A percentile compares a stretch with the other conserved stretches of the same genome.
Evolutionary conservation across 1,140 invertebrate genomes (phyloP).

Genomic region (Choristoneura fumiferana): DNA sequence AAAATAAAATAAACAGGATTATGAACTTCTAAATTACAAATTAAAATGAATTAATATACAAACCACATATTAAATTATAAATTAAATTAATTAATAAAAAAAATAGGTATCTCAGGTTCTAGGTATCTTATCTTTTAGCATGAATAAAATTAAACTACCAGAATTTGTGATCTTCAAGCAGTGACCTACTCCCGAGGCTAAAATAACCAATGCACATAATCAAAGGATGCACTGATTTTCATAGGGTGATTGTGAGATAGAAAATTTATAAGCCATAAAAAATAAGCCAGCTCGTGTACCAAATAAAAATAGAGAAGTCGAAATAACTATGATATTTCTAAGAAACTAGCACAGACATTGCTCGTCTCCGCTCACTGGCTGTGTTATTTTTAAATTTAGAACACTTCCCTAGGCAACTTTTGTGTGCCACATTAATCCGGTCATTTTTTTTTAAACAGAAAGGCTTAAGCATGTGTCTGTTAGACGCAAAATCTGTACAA

Average conservation of each 20-base stretch:
- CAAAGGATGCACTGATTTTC: neutral
- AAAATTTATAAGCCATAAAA: constrained; percentile 16
- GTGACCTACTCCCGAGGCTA: neutral
- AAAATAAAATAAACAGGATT: too few species aligned
- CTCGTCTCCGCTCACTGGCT: constrained; percentile 39
- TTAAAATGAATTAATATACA: too few species aligned
- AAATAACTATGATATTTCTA: constrained; percentile 51
- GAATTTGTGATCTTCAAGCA: neutral
- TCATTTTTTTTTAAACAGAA: constrained; percentile 8
- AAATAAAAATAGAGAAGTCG: constrained; percentile 53
- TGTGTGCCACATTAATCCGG: constrained; percentile 22
- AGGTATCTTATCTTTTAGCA: too few species aligned
- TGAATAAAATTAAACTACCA: too few species aligned
- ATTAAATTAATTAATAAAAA: too few species aligned
- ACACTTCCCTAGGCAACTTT: constrained; percentile 49
- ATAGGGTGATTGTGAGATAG: neutral
- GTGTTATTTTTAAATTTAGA: constrained; percentile 66
- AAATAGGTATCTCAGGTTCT: too few species aligned
- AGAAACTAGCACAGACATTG: constrained; percentile 40
- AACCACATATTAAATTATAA: too few species aligned
- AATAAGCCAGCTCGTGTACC: constrained; percentile 16
- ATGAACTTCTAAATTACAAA: too few species aligned
- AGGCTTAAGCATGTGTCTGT: neutral
- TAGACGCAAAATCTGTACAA: neutral
- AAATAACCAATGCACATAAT: constrained; percentile 1